Base-by-base conservation (phyloP, 2,888 invertebrate genomes). In the Nematopogon swammerdamellus region DNA sequence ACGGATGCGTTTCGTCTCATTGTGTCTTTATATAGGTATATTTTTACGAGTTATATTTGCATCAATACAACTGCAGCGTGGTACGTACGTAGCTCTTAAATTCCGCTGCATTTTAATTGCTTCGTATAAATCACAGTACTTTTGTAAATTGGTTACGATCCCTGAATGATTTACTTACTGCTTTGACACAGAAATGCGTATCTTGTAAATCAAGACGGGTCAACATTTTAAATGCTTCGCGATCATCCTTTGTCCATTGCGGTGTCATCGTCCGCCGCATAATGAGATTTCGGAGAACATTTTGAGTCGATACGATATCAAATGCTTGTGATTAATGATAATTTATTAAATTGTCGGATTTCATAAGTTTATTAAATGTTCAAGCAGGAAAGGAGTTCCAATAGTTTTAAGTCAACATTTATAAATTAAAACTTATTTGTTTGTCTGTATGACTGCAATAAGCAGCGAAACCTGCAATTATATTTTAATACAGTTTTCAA, bases 111-210 rank as follows among this genome's bases (percentile, higher is more conserved):
- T 68, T 77, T 77, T 79, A 77, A 77, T 79, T 79, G 76, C 65
- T 67, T 63, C 55, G 61, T 70, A 74, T 79, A 79, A 77, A 79
- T 79, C 77, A 77, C 68, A 65, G 68, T 62, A 59, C 58, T 63
- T 68, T 64, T 36, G 36, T 36, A 36, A 36, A 36, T 36, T 36
- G 36, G 68, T 77, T 67, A 75, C 70, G 70, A 73, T 63, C 64
- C 11, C 52, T 48, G 52, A 51, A 65, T 77, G 79, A 79, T 77
- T 79, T 79, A 79, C 76, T 69, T 68, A 68, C 69, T 63, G 68
- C 68, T 67, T 70, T 75, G 76, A 75, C 76, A 72, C 62, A 64
- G 36, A 36, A 62, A 61, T 57, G 61, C 59, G 59, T 60, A 63
- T 62, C 63, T 58, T 60, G 70, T 76, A 74, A 74, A 75, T 75